Conservation (phyloP, 2,888 invertebrate genomes). For the Oligia fasciuncula region DNA sequence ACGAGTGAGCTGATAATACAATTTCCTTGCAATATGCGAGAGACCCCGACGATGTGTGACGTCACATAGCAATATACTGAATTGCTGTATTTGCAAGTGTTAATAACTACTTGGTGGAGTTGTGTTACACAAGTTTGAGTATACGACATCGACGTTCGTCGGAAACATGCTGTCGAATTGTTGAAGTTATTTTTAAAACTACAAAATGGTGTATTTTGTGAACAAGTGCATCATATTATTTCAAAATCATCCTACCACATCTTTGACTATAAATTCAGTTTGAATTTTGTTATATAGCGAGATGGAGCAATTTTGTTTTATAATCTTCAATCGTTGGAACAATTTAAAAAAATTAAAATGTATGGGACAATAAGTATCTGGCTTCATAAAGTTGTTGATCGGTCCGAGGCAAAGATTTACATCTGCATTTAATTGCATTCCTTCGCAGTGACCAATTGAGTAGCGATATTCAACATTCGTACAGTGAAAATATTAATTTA, state of each 20-base stretch:
- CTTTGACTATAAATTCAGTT: not conserved
- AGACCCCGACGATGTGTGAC: slow-evolving; percentile 3
- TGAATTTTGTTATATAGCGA: not conserved
- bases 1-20: not conserved
- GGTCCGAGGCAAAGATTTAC: not conserved
- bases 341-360: not conserved
- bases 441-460: not conserved
- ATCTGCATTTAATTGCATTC: not conserved
- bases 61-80: not conserved
- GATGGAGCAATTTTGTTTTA: not conserved
- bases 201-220: not conserved
- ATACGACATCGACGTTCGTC: no score
- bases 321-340: not conserved
- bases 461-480: not conserved
- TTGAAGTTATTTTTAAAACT: not conserved
- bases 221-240: not conserved
- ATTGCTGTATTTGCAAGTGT: slow-evolving; percentile 10
- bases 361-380: not conserved
- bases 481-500: not conserved
- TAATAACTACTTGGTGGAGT: not conserved
- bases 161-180: not conserved
- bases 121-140: not conserved
- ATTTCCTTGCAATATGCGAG: slow-evolving; percentile 1
- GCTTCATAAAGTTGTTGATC: not conserved
- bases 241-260: not conserved